Conservation (phyloP, 2,888 invertebrate genomes). For the Agrotis ipsilon region DNA sequence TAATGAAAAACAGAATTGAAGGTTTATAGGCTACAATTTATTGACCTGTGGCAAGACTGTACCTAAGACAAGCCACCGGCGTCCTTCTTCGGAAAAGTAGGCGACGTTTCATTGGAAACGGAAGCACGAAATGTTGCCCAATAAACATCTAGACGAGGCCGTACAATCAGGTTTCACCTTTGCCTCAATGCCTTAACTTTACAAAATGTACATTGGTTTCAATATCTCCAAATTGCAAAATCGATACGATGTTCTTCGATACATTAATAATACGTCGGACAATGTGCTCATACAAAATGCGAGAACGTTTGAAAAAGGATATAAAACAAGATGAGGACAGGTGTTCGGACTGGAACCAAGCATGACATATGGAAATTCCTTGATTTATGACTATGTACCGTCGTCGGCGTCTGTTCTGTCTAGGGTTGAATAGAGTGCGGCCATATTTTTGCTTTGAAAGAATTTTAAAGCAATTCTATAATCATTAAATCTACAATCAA, state of each 20-base stretch:
- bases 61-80: constrained; percentile 23
- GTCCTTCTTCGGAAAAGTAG: constrained; percentile 60
- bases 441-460: constrained; percentile 46
- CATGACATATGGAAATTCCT: constrained; percentile 64
- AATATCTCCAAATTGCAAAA: constrained; percentile 71
- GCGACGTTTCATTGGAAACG: constrained; percentile 76
- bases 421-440: constrained; percentile 31
- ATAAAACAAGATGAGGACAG: constrained; percentile 62
- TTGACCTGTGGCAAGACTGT: constrained; percentile 38
- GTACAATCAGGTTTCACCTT: constrained; percentile 82
- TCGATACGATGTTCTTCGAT: constrained; percentile 61
- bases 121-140: constrained; percentile 85
- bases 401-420: constrained; percentile 38
- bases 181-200: constrained; percentile 77
- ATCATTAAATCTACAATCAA: neutral
- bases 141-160: constrained; percentile 82
- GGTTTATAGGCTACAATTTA: constrained; percentile 27
- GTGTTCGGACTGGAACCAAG: constrained; percentile 53
- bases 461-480: constrained; percentile 24
- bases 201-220: constrained; percentile 66
- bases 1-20: constrained; percentile 14
- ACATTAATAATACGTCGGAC: constrained; percentile 51
- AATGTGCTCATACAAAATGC: constrained; percentile 49
- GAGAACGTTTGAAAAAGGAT: constrained; percentile 48
- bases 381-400: constrained; percentile 62